A percentile compares a stretch with the other conserved stretches of the same genome.
phyloP scores from a whole-genome alignment of 2,797 vertebrate species.

The Emydoidea blandingii region DNA sequence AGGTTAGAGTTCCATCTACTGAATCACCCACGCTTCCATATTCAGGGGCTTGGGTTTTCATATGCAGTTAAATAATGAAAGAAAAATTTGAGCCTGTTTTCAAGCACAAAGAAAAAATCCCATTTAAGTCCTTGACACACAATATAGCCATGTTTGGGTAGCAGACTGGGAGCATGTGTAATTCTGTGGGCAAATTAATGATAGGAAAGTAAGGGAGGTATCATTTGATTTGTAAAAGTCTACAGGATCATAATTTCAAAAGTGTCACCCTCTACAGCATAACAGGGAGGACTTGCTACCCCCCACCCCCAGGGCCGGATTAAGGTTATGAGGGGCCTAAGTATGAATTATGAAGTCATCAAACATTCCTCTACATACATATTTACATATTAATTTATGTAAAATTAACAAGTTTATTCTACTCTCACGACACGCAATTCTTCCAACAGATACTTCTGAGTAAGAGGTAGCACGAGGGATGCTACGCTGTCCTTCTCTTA shows the following conservation, averaged over 20 bases:
- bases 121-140: background rate
- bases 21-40: fast-evolving
- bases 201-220: background rate
- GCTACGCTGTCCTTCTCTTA: too few relatives aligned
- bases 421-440: too few relatives aligned
- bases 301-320: too few relatives aligned
- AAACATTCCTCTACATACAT: too few relatives aligned
- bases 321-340: too few relatives aligned
- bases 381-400: too few relatives aligned
- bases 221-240: background rate
- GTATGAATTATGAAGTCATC: too few relatives aligned
- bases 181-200: background rate
- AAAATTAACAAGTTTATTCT: too few relatives aligned
- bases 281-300: background rate
- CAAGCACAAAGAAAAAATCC: background rate
- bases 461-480: too few relatives aligned
- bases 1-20: background rate
- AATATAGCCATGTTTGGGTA: background rate
- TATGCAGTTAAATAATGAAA: background rate
- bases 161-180: background rate
- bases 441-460: too few relatives aligned
- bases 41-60: fast-evolving
- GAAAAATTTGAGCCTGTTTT: background rate
- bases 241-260: background rate
- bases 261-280: background rate